Percentiles rank a stretch among this genome's conserved stretches.
Conservation (phyloP, 2,888 invertebrate genomes). For the Sabellastarte sp. region DNA sequence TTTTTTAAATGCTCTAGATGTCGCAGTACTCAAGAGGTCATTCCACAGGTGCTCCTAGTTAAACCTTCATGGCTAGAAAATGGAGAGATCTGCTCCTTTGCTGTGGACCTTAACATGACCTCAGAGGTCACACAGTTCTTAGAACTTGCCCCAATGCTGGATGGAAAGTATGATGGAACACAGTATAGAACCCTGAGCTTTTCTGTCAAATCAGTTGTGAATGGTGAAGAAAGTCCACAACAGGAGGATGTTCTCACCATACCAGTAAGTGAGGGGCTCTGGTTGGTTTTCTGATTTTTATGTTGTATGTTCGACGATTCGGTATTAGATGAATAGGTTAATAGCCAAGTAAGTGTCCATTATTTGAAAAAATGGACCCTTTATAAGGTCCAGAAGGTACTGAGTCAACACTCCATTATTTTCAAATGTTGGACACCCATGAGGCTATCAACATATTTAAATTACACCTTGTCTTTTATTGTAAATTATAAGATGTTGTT, state of each 20-base stretch:
- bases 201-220: slow-evolving; percentile 3
- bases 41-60: slow-evolving; percentile 13
- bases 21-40: slow-evolving; percentile 4
- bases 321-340: no score
- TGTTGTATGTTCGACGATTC: not conserved
- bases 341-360: no score
- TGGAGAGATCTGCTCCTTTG: not conserved
- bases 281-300: not conserved
- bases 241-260: not conserved
- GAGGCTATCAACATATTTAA: no score
- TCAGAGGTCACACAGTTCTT: not conserved
- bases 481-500: no score
- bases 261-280: not conserved
- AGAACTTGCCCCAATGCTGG: slow-evolving; percentile 11
- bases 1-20: no score
- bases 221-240: not conserved
- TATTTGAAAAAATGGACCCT: no score
- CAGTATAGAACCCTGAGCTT: slow-evolving; percentile 10
- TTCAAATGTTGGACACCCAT: no score
- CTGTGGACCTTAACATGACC: no score
- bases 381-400: no score
- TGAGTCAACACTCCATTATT: no score
- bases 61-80: not conserved
- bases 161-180: slow-evolving; percentile 21
- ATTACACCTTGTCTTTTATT: no score